phyloP scores from a whole-genome alignment of 2,113 vertebrate species.

The Lycaon pictus region DNA sequence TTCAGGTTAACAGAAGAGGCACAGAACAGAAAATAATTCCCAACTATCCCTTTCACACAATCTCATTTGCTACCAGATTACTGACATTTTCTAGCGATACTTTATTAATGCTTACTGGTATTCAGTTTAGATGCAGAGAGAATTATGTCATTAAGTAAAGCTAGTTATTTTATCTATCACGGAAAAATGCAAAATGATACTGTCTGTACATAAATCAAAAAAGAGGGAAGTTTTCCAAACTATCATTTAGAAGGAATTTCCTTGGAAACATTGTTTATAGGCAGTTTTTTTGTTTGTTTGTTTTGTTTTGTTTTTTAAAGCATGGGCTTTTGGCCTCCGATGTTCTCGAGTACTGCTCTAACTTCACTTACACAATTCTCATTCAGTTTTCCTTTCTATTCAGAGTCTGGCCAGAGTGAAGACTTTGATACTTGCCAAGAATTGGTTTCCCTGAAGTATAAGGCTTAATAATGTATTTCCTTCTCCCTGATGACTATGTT shows the following conservation, averaged over 20 bases:
- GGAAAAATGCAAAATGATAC: background rate
- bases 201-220: background rate
- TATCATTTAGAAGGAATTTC: background rate
- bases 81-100: background rate
- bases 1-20: background rate
- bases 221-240: background rate
- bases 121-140: background rate
- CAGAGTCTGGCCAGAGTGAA: background rate
- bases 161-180: background rate
- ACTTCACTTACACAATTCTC: background rate
- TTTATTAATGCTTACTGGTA: background rate
- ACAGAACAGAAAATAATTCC: background rate
- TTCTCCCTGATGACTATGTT: background rate
- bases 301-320: too few species aligned
- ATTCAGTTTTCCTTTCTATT: background rate
- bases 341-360: background rate
- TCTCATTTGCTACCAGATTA: background rate
- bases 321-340: background rate
- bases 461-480: background rate
- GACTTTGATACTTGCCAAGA: background rate
- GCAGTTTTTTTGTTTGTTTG: too few species aligned
- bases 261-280: background rate
- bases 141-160: background rate
- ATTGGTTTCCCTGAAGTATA: background rate
- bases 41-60: background rate